These are phyloP conservation scores for Laticauda laticaudata DNA, from an alignment of 2,113 vertebrate genomes.

Conservation along the genomic window DNA sequence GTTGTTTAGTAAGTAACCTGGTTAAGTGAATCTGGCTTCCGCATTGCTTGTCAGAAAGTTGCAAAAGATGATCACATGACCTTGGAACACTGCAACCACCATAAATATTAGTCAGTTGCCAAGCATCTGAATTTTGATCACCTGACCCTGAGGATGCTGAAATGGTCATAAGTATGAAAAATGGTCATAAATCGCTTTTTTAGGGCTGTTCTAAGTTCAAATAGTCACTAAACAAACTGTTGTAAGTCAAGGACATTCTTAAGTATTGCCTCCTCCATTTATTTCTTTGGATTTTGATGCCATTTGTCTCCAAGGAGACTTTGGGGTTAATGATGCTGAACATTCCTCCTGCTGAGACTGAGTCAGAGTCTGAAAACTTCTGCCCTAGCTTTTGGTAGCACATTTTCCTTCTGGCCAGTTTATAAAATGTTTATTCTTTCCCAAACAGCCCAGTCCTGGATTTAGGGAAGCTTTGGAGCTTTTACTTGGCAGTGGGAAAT, in stretches of 20 bases:
- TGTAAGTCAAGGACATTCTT: neutral
- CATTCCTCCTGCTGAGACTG: neutral
- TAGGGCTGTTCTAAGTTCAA: neutral
- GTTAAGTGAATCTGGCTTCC: neutral
- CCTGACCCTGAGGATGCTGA: neutral
- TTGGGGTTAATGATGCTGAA: neutral
- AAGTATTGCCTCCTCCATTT: neutral
- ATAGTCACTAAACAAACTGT: neutral
- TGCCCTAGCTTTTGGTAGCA: neutral
- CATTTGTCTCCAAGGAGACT: neutral
- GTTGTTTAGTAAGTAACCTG: neutral
- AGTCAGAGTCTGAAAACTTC: neutral
- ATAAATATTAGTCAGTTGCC: neutral
- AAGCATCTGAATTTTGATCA: neutral
- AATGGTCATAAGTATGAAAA: neutral
- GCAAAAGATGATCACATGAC: neutral
- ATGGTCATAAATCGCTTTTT: neutral
- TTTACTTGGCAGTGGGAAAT: neutral
- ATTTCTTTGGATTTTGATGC: neutral
- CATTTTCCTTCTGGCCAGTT: neutral
- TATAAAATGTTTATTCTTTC: neutral
- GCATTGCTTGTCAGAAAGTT: neutral
- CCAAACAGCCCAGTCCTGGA: neutral
- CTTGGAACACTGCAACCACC: neutral
- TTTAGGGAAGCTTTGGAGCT: neutral